Conservation (phyloP, 2,113 vertebrate species). For the Pogonocichla stellata region DNA sequence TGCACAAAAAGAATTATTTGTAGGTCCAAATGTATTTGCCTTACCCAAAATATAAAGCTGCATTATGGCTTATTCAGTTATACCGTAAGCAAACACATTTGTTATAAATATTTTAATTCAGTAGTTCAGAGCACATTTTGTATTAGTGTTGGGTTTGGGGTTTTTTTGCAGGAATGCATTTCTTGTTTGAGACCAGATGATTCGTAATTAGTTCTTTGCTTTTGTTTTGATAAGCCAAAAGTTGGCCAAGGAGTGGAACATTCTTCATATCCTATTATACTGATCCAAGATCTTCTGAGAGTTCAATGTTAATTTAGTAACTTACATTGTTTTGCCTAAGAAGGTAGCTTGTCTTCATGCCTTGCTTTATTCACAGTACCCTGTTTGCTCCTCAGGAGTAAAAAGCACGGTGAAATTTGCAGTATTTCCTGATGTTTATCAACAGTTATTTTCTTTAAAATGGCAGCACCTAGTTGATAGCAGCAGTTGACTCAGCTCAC, state of each 20-base stretch:
- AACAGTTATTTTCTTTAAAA: background rate
- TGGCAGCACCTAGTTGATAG: conserved; percentile 12
- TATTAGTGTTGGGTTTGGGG: background rate
- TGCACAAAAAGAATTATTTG: background rate
- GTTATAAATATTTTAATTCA: background rate
- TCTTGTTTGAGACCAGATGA: background rate
- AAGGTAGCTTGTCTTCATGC: background rate
- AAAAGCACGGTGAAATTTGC: background rate
- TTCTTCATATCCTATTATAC: background rate
- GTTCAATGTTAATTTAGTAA: conserved; percentile 13
- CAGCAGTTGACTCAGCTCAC: conserved; percentile 1
- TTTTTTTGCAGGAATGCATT: background rate
- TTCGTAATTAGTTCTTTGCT: background rate
- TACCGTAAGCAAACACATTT: background rate
- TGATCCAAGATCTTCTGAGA: background rate
- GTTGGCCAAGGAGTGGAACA: background rate
- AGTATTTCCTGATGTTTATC: conserved; percentile 20
- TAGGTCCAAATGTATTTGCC: background rate
- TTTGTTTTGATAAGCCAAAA: conserved; percentile 36
- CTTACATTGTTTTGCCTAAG: background rate
- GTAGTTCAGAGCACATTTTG: background rate
- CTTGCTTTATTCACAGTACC: background rate
- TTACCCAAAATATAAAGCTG: background rate
- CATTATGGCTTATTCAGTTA: background rate
- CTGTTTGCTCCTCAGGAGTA: background rate